Evolutionary conservation across 2,888 invertebrate genomes (phyloP).

Genomic region (Celastrina argiolus): DNA sequence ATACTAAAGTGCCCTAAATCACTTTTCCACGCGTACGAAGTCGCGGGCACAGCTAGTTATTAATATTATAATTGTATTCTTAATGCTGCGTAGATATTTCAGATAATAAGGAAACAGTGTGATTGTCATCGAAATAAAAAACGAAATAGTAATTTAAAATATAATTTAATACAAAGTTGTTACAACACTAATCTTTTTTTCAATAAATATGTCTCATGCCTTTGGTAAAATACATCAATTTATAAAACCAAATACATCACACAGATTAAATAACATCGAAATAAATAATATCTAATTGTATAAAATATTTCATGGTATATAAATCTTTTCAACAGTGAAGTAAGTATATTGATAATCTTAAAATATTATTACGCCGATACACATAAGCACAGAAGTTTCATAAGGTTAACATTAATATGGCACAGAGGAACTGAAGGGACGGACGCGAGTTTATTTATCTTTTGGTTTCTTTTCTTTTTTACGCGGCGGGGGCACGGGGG

Average conservation of each 20-base stretch:
- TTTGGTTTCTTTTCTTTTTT: slow-evolving; percentile 78
- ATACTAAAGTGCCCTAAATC: too few species aligned
- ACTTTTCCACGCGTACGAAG: too few species aligned
- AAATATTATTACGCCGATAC: slow-evolving; percentile 63
- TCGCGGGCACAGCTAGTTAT: too few species aligned
- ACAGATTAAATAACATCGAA: slow-evolving; percentile 38
- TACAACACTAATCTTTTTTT: slow-evolving; percentile 50
- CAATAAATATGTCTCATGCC: slow-evolving; percentile 62
- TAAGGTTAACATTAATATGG: slow-evolving; percentile 61
- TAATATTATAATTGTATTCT: too few species aligned
- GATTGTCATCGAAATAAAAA: slow-evolving; percentile 25
- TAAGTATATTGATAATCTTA: slow-evolving; percentile 52
- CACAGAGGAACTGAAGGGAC: slow-evolving; percentile 65
- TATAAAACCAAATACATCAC: slow-evolving; percentile 36
- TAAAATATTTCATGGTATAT: slow-evolving; percentile 48
- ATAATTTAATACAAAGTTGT: slow-evolving; percentile 69
- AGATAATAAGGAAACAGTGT: too few species aligned
- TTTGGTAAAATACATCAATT: slow-evolving; percentile 50
- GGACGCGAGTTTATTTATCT: slow-evolving; percentile 63
- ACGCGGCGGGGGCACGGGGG: slow-evolving; percentile 75
- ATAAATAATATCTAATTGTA: slow-evolving; percentile 41
- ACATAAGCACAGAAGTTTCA: slow-evolving; percentile 61
- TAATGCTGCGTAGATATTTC: too few species aligned
- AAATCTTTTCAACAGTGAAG: slow-evolving; percentile 50
- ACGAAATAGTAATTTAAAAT: slow-evolving; percentile 51